Evolutionary conservation across 2,113 vertebrate species (phyloP), one percentile per base, ranked within the genome.

Genomic region (Speoplatyrhinus poulsoni): DNA sequence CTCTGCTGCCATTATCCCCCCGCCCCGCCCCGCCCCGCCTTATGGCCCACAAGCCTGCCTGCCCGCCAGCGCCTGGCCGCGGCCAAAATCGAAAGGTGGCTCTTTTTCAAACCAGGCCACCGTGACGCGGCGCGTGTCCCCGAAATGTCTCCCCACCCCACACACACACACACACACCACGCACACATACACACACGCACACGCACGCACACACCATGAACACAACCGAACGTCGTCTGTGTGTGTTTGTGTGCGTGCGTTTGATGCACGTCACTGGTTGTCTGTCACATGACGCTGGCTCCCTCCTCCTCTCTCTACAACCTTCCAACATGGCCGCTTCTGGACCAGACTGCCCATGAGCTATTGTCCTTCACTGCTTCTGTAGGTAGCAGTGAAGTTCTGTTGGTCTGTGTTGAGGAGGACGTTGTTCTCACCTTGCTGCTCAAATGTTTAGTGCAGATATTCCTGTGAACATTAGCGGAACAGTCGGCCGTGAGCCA

Each of bases 1-100:
- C 94, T 95, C 97, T 98, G 96, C 95, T 96, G 93, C 95, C 95
- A 95, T 96, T 96, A 96, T 96, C 95, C 95, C 83, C 86, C 93
- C 95, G 96, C 95, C 93, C 95, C 96, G 93, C 96, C 97, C 96
- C 92, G 91, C 96, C 97, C 96, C 91, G 92, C 96, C 96, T 96
- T 98, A 95, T 98, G 96, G 95, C 93, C 93, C 86, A 92, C 92
- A 95, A 94, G 94, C 92, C 95, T 96, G 94, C 79, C 74, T 92
- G 87, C 59, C 52, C 61, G 62, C 61, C 65, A 78, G 67, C 63
- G 63, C 57, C 64, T 82, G 46, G 76, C 88, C 74, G 19, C 69
- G 75, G 87, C 82, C 75, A 88, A 90, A 91, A 89, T 88, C 83
- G 90, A 90, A 91, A 89, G 88, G 90, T 93, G 88, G 84, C 89